Percentiles rank a stretch among this genome's conserved stretches.
Conservation (phyloP, 1,140 invertebrate genomes). For the Cardiocondyla obscurior region DNA sequence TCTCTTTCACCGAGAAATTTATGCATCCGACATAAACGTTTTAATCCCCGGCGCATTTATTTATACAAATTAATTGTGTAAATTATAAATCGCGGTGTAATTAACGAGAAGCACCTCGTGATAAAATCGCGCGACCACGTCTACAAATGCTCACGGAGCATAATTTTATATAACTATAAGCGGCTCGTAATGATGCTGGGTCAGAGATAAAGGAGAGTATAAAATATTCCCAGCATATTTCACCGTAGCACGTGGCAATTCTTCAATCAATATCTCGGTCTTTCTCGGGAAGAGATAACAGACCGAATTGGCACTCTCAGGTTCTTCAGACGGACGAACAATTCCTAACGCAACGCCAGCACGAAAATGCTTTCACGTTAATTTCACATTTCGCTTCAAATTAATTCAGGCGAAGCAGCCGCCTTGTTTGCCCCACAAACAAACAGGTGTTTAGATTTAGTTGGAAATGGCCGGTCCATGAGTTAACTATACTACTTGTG, state of each 20-base stretch:
- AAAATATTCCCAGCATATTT: not conserved
- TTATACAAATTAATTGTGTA: not conserved
- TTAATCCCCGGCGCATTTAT: not conserved
- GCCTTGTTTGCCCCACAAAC: slow-evolving; percentile 15
- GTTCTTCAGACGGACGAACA: not conserved
- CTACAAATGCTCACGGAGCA: not conserved
- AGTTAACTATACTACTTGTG: not conserved
- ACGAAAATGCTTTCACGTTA: slow-evolving; percentile 30
- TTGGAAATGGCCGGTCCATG: not conserved
- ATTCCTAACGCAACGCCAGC: not conserved
- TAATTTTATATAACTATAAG: not conserved
- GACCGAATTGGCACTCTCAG: slow-evolving; percentile 5
- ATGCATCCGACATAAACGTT: not conserved
- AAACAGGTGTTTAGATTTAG: not conserved
- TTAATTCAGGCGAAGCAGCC: slow-evolving; percentile 36
- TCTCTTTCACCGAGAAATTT: not conserved
- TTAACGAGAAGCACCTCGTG: not conserved
- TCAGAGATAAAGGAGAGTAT: not conserved
- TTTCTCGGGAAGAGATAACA: slow-evolving; percentile 17
- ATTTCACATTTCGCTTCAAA: not conserved
- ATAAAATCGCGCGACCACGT: not conserved
- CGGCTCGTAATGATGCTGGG: not conserved
- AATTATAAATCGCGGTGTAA: not conserved
- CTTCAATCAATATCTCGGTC: slow-evolving; percentile 37
- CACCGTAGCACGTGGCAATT: slow-evolving; percentile 6